Evolutionary conservation across 2,888 invertebrate genomes (phyloP).

Genomic region (Tenthredo scrophulariae): DNA sequence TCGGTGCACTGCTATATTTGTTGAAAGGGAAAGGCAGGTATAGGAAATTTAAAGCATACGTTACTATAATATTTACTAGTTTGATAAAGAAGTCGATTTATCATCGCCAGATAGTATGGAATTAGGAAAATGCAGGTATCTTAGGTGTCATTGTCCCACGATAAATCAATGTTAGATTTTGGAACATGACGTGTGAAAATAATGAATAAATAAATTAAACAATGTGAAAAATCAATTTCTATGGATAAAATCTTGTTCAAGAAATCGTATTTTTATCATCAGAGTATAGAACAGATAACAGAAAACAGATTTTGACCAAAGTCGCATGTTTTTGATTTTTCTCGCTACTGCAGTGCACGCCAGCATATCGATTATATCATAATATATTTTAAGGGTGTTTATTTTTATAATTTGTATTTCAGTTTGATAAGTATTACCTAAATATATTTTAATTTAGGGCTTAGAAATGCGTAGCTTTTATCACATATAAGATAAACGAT

Average conservation of each 20-base stretch:
- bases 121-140: conserved; percentile 40
- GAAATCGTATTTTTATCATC: conserved; percentile 34
- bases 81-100: conserved; percentile 1
- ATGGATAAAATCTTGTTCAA: background rate
- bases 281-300: background rate
- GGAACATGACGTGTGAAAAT: background rate
- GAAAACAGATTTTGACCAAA: conserved; percentile 35
- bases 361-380: conserved; percentile 25
- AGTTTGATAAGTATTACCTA: conserved; percentile 44
- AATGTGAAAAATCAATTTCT: background rate
- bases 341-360: conserved; percentile 33
- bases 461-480: conserved; percentile 48
- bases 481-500: conserved; percentile 26
- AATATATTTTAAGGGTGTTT: conserved; percentile 54
- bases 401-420: conserved; percentile 57
- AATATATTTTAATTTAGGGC: conserved; percentile 47
- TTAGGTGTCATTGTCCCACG: conserved; percentile 14
- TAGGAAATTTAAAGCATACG: background rate
- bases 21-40: background rate
- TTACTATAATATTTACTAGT: conserved; percentile 29
- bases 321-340: conserved; percentile 41
- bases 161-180: conserved; percentile 3
- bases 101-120: conserved; percentile 10
- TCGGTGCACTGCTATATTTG: conserved; percentile 11
- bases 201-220: background rate